A percentile compares a stretch with the other conserved stretches of the same genome.
Evolutionary conservation across 2,113 vertebrate species (phyloP).

Genomic region (Sorex araneus): DNA sequence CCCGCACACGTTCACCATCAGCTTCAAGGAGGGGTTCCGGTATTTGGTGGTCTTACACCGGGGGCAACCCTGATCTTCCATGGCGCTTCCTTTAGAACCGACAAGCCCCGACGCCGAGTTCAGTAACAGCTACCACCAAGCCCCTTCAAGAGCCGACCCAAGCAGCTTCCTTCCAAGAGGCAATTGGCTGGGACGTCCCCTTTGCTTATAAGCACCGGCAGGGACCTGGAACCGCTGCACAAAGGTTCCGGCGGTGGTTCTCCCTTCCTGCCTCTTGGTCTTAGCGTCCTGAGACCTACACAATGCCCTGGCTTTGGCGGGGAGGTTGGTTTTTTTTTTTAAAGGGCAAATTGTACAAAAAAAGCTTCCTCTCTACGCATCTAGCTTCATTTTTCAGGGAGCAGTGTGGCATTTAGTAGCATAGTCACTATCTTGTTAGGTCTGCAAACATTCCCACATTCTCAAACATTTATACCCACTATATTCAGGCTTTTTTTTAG

Average conservation of each 20-base stretch:
- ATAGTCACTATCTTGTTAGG: constrained; percentile 33
- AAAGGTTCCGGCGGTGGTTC: constrained; percentile 78
- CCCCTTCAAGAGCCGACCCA: neutral
- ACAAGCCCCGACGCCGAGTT: fast-evolving
- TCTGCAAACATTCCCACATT: constrained; percentile 31
- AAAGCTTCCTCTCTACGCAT: neutral
- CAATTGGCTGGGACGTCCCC: constrained; percentile 47
- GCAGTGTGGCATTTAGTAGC: neutral
- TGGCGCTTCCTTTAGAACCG: constrained; percentile 72
- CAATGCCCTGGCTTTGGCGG: neutral
- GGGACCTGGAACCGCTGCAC: constrained; percentile 27
- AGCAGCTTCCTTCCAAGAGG: constrained; percentile 38
- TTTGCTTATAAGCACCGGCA: constrained; percentile 52
- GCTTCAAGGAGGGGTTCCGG: constrained; percentile 96
- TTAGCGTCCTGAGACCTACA: neutral
- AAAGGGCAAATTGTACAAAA: constrained; percentile 1
- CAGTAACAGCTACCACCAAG: neutral
- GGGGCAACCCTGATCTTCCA: constrained; percentile 97
- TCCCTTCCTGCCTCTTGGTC: neutral
- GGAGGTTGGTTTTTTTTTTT: neutral
- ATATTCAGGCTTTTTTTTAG: constrained; percentile 52
- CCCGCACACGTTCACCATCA: constrained; percentile 99
- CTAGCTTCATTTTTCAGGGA: constrained; percentile 48
- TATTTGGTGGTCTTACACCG: constrained; percentile 99
- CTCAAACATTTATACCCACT: constrained; percentile 6